Percentiles rank a stretch among this genome's conserved stretches.
These are phyloP conservation scores for Montipora sp. DNA, from an alignment of 64 coral and sea anemone species.

Conservation along the genomic window DNA sequence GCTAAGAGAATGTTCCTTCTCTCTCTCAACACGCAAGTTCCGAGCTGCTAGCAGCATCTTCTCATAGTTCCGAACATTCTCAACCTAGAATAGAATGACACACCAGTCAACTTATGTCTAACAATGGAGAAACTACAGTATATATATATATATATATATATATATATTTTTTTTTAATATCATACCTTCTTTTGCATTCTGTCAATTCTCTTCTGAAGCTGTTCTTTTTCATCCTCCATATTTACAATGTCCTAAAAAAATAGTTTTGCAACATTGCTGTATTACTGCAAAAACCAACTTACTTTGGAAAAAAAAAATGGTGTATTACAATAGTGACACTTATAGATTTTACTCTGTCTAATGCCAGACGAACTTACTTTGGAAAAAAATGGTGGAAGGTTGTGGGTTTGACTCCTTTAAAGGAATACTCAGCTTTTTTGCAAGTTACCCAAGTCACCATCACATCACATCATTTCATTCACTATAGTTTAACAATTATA, in stretches of 20 bases:
- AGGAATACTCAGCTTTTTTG: too few species aligned
- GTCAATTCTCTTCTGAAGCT: slow-evolving; percentile 89
- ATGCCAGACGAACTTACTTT: too few species aligned
- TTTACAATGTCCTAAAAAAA: slow-evolving; percentile 84
- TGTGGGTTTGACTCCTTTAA: too few species aligned
- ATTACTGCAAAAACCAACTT: too few species aligned
- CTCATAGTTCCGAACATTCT: slow-evolving; percentile 89
- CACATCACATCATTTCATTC: too few species aligned
- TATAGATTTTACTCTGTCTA: too few species aligned
- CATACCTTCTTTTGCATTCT: slow-evolving; percentile 94
- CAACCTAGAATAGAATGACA: slow-evolving; percentile 62
- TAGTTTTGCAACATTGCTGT: neutral
- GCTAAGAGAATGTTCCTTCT: slow-evolving; percentile 77
- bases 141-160: too few species aligned
- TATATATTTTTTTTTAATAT: neutral
- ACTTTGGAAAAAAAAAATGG: too few species aligned
- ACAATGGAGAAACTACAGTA: neutral
- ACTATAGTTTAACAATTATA: too few species aligned
- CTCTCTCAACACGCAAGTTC: slow-evolving; percentile 92
- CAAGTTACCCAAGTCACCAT: too few species aligned
- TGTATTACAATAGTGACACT: too few species aligned
- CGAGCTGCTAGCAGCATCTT: slow-evolving; percentile 94
- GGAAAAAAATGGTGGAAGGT: too few species aligned
- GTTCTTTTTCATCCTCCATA: slow-evolving; percentile 98
- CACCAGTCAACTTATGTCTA: neutral